phyloP scores from a whole-genome alignment of 2,113 vertebrate species.

The Rissa tridactyla region DNA sequence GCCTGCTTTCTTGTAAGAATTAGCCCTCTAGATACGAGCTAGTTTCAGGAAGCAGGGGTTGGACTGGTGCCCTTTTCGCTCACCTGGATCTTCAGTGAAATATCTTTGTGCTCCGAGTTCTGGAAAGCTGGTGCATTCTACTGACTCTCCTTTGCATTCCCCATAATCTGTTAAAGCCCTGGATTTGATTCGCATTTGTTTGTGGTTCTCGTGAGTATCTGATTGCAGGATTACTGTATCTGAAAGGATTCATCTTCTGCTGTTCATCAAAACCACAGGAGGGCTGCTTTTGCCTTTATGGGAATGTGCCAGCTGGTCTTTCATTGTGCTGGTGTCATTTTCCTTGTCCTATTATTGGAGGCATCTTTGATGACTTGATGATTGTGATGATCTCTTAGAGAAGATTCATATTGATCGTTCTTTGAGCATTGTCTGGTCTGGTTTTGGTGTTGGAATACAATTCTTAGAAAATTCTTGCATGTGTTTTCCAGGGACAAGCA shows the following conservation, averaged over 20 bases:
- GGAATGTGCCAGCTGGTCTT: slow-evolving; percentile 38
- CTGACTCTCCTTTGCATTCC: not conserved
- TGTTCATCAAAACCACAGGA: slow-evolving; percentile 24
- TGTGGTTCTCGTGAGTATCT: not conserved
- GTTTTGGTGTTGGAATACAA: accelerated
- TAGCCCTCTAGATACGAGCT: slow-evolving; percentile 45
- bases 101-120: not conserved
- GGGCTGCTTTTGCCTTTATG: slow-evolving; percentile 37
- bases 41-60: slow-evolving; percentile 36
- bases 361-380: not conserved
- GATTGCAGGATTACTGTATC: slow-evolving; percentile 35
- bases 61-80: slow-evolving; percentile 3
- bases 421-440: not conserved
- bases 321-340: not conserved
- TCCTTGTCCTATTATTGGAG: not conserved
- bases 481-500: not conserved
- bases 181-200: slow-evolving; percentile 6
- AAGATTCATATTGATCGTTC: not conserved
- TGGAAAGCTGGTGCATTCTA: not conserved
- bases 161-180: not conserved
- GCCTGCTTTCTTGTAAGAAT: slow-evolving; percentile 38
- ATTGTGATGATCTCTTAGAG: not conserved
- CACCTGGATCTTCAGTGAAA: slow-evolving; percentile 26
- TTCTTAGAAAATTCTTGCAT: not conserved
- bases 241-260: slow-evolving; percentile 44